These are phyloP conservation scores for Agrenia bidenticulata DNA, from an alignment of 2,888 invertebrate genomes.

Conservation along the genomic window DNA sequence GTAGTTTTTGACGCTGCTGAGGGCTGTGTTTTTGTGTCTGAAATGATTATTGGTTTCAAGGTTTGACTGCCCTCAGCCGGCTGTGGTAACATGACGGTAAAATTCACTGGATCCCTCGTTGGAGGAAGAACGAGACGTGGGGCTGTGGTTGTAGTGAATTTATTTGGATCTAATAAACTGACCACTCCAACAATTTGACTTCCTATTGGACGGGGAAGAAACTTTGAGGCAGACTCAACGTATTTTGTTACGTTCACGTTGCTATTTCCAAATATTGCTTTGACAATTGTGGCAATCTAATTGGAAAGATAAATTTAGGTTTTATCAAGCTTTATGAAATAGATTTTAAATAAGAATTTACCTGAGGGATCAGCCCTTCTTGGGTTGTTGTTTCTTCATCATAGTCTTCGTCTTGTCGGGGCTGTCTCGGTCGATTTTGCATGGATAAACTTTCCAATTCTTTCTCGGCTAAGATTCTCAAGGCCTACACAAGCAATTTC, in stretches of 20 bases:
- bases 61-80: neutral
- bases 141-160: slow-evolving; percentile 32
- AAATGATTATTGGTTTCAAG: too few relatives aligned
- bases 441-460: slow-evolving; percentile 38
- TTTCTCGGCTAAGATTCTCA: slow-evolving; percentile 42
- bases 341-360: neutral
- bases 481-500: slow-evolving; percentile 29
- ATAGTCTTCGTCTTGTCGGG: slow-evolving; percentile 37
- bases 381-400: slow-evolving; percentile 15
- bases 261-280: slow-evolving; percentile 46
- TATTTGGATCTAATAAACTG: slow-evolving; percentile 42
- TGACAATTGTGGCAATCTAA: slow-evolving; percentile 44
- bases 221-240: slow-evolving; percentile 41
- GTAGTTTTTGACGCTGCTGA: neutral
- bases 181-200: slow-evolving; percentile 44
- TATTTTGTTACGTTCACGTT: slow-evolving; percentile 49
- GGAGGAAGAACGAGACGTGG: slow-evolving; percentile 3
- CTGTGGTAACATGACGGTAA: neutral
- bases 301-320: too few relatives aligned
- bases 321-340: neutral
- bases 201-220: slow-evolving; percentile 42
- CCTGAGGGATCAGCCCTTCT: neutral
- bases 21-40: too few relatives aligned
- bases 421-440: slow-evolving; percentile 39
- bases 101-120: slow-evolving; percentile 1